Conservation (phyloP, 1,140 invertebrate species). For the Latrodectus geometricus region DNA sequence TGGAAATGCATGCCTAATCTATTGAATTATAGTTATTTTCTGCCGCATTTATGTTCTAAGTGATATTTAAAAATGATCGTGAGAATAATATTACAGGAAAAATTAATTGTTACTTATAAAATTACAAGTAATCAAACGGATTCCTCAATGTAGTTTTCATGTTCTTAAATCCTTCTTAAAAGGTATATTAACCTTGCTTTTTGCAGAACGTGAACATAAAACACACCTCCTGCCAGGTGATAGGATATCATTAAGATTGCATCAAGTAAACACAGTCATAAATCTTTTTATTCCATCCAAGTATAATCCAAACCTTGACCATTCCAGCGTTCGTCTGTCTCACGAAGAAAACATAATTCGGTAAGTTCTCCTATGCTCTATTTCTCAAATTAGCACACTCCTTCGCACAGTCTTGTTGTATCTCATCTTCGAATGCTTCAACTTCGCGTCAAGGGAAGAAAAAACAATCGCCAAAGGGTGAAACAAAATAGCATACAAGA, state of each 20-base stretch:
- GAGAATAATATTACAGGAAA: no score
- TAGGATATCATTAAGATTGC: slow-evolving; percentile 14
- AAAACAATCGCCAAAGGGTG: background rate
- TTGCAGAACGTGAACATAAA: background rate
- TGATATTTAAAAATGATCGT: no score
- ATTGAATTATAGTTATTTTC: background rate
- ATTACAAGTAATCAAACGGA: no score
- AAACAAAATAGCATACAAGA: background rate
- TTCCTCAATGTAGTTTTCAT: background rate
- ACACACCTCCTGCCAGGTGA: slow-evolving; percentile 21
- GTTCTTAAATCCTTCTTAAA: background rate
- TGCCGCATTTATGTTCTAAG: no score
- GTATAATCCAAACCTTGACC: background rate
- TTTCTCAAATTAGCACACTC: background rate
- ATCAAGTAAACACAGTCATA: slow-evolving; percentile 11
- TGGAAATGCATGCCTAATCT: background rate
- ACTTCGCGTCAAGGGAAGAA: background rate
- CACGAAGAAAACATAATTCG: background rate
- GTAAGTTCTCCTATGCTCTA: background rate
- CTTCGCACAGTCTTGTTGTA: no score
- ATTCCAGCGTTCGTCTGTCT: background rate
- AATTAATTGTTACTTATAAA: no score
- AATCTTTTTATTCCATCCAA: background rate
- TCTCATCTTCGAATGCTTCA: background rate
- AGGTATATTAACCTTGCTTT: background rate